Percentiles rank a stretch among this genome's conserved stretches.
Evolutionary conservation across 2,888 invertebrate genomes (phyloP).

Genomic region (Oscheius onirici): DNA sequence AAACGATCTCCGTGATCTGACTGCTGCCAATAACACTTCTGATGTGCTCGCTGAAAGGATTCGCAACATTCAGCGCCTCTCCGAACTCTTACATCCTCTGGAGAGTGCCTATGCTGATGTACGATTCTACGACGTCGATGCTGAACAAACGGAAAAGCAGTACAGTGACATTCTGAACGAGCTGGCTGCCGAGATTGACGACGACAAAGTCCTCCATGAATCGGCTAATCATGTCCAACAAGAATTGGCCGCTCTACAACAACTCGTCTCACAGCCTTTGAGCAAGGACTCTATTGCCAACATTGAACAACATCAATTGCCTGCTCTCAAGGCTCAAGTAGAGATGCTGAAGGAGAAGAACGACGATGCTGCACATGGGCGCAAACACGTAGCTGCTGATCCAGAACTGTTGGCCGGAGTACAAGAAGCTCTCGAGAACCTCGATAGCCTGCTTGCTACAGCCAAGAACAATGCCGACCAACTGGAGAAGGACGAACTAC

Average conservation of each 20-base stretch:
- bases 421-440: conserved; percentile 28
- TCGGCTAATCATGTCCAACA: conserved; percentile 47
- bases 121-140: conserved; percentile 62
- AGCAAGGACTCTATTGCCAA: conserved; percentile 16
- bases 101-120: conserved; percentile 61
- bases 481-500: conserved; percentile 43
- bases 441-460: conserved; percentile 41
- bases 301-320: conserved; percentile 36
- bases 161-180: conserved; percentile 52
- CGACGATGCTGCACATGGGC: conserved; percentile 37
- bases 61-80: conserved; percentile 51
- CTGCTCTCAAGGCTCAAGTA: conserved; percentile 50
- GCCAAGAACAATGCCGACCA: conserved; percentile 43
- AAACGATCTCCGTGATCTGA: conserved; percentile 37
- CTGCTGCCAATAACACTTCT: conserved; percentile 36
- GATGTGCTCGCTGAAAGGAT: conserved; percentile 42
- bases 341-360: conserved; percentile 43
- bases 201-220: conserved; percentile 51
- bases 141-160: conserved; percentile 56
- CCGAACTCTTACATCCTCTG: conserved; percentile 57
- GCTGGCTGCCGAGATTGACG: conserved; percentile 45
- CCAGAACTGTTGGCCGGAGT: conserved; percentile 26
- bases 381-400: conserved; percentile 43
- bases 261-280: conserved; percentile 32
- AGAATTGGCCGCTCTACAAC: conserved; percentile 43